Base-by-base conservation (phyloP, 2,888 invertebrate species). In the Nemotelus nigrinus region DNA sequence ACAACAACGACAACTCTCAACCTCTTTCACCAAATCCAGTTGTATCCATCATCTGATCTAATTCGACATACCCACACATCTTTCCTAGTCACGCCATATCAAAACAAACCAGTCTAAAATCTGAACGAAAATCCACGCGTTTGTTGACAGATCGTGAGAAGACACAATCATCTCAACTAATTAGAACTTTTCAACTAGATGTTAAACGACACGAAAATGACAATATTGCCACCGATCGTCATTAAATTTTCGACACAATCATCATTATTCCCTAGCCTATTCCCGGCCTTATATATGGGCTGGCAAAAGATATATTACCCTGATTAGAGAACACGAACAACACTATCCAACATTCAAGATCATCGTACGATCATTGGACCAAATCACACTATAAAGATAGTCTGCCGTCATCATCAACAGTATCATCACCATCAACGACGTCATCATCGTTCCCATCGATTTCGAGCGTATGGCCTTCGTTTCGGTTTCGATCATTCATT, bases 91-190 rank as follows among this genome's bases (percentile, higher is more conserved):
- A 25, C 25, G 25, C 25, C 25, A 25, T 25, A 25, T 25, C 25
- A 25, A 25, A 25, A 25, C 25, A 25, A 25, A 25, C 25, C 25
- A 25, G 25, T 25, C 25, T 25, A 25, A 25, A 25, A 25, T 25
- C 25, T 25, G 25, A 25, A 25, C 25, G 25, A 25, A 25, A 25
- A 25, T 1, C 1, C 25, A 25, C 53, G 63, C 8, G 25, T 25
- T 7, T 72, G 72, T 45, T 72, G 72, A 72, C 72, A 72, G 57
- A 72, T 57, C 72, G 72, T 72, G 72, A 58, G 72, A 72, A 72
- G 58, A 58, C n/a, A 45, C 8, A 25, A 25, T 25, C 25, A 45
- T 41, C 58, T 5, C 5, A 58, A 72, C 72, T 58, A 72, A 72
- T 72, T 72, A 58, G 72, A 70, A 60, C 60, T 65, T 39, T 43